Percentiles rank a stretch among this genome's conserved stretches.
phyloP scores from a whole-genome alignment of 2,113 vertebrate species.

The Talpa occidentalis region DNA sequence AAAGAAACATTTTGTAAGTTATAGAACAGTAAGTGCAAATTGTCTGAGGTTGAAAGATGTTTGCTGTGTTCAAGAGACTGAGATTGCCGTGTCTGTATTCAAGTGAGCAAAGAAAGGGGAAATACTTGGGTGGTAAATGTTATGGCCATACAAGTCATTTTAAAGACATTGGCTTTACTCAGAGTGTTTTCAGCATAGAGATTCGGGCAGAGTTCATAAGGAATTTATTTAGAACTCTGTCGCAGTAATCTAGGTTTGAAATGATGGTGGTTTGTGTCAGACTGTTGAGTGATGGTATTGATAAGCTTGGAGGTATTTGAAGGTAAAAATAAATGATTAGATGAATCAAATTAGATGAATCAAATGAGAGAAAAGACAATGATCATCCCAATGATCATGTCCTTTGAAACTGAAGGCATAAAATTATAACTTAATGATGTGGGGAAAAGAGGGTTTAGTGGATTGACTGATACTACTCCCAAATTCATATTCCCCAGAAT shows the following conservation, averaged over 20 bases:
- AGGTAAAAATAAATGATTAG: neutral
- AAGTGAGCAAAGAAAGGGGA: neutral
- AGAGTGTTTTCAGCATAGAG: neutral
- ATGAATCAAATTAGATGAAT: neutral
- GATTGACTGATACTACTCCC: neutral
- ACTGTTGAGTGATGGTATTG: neutral
- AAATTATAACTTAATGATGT: neutral
- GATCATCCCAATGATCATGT: neutral
- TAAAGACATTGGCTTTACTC: neutral
- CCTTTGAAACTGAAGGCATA: neutral
- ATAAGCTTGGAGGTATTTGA: neutral
- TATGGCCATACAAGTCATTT: too few relatives aligned
- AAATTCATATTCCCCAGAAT: neutral
- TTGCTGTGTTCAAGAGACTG: neutral
- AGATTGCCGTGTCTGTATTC: rapidly evolving
- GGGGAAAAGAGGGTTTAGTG: neutral
- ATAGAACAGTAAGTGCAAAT: neutral
- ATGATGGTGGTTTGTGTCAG: neutral
- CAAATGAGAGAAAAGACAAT: neutral
- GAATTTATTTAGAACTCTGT: neutral
- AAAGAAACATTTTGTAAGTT: neutral
- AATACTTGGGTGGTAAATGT: neutral
- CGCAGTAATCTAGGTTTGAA: neutral
- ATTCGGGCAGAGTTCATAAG: rapidly evolving
- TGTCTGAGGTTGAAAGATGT: too few relatives aligned